Evolutionary conservation across 1,140 invertebrate genomes (phyloP).

Genomic region (Drosophila mayri): DNA sequence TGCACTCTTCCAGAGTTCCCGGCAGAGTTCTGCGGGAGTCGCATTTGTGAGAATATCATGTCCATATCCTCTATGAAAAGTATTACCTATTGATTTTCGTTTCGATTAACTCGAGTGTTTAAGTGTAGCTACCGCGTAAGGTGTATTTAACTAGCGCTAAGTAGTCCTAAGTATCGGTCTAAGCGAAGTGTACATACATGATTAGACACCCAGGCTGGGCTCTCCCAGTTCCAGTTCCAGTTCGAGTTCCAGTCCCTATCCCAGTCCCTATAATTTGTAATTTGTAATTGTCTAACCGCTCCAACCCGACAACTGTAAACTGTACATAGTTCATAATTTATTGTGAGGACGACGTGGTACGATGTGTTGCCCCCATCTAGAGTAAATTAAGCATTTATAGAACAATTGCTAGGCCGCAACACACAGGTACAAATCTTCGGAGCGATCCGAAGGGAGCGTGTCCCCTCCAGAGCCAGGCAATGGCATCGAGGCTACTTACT

Average conservation of each 20-base stretch:
- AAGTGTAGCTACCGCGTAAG: slow-evolving; percentile 51
- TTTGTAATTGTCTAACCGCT: slow-evolving; percentile 52
- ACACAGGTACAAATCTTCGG: slow-evolving; percentile 45
- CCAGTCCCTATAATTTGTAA: slow-evolving; percentile 43
- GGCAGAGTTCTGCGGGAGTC: slow-evolving; percentile 76
- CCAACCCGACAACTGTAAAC: slow-evolving; percentile 60
- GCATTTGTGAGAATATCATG: slow-evolving; percentile 75
- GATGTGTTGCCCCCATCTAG: slow-evolving; percentile 61
- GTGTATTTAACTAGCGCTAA: slow-evolving; percentile 60
- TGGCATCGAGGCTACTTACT: not conserved
- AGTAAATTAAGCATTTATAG: slow-evolving; percentile 65
- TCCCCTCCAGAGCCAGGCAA: slow-evolving; percentile 20
- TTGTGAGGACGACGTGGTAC: slow-evolving; percentile 48
- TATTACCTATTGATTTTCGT: slow-evolving; percentile 76
- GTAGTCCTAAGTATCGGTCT: slow-evolving; percentile 39
- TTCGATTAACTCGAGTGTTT: slow-evolving; percentile 47
- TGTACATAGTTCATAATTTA: slow-evolving; percentile 67
- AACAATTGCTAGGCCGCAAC: slow-evolving; percentile 61
- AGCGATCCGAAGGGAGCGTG: slow-evolving; percentile 31
- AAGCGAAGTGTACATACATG: slow-evolving; percentile 53
- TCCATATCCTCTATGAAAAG: slow-evolving; percentile 71
- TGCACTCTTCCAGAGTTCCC: slow-evolving; percentile 67
- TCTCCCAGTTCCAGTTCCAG: not conserved
- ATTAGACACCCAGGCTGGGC: slow-evolving; percentile 13
- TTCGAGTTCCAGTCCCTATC: not conserved